Conservation (phyloP, 1,140 invertebrate species). For the Aphaenogaster ashmeadi region DNA sequence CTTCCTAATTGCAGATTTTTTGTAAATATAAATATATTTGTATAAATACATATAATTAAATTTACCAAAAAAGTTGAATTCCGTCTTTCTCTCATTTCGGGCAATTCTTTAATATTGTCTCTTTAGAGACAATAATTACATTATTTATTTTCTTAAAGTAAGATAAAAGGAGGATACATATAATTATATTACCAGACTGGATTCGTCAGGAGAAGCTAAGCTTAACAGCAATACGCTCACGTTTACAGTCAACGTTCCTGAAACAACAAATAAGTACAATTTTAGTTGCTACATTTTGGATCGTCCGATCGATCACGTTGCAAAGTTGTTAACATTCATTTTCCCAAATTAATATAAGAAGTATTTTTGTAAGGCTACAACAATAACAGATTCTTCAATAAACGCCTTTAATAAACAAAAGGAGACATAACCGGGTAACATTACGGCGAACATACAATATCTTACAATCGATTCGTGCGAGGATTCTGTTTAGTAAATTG, state of each 20-base stretch:
- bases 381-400: neutral
- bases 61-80: neutral
- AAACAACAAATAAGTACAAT: slow-evolving; percentile 63
- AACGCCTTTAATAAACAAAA: neutral
- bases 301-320: slow-evolving; percentile 44
- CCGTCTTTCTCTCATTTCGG: neutral
- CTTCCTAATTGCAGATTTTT: neutral
- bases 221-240: slow-evolving; percentile 97
- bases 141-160: neutral
- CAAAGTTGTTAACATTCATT: slow-evolving; percentile 1
- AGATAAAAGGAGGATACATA: slow-evolving; percentile 18
- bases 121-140: neutral
- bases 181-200: slow-evolving; percentile 93
- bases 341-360: slow-evolving; percentile 3
- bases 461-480: neutral
- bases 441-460: neutral
- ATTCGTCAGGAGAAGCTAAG: slow-evolving; percentile 97
- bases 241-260: slow-evolving; percentile 96
- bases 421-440: neutral
- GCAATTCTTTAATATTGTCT: neutral
- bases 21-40: neutral
- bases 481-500: neutral
- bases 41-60: neutral
- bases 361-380: neutral
- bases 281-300: neutral